Percentiles rank a stretch among this genome's conserved stretches.
Conservation (phyloP, 2,888 invertebrate species). For the Halictus quadricinctus region DNA sequence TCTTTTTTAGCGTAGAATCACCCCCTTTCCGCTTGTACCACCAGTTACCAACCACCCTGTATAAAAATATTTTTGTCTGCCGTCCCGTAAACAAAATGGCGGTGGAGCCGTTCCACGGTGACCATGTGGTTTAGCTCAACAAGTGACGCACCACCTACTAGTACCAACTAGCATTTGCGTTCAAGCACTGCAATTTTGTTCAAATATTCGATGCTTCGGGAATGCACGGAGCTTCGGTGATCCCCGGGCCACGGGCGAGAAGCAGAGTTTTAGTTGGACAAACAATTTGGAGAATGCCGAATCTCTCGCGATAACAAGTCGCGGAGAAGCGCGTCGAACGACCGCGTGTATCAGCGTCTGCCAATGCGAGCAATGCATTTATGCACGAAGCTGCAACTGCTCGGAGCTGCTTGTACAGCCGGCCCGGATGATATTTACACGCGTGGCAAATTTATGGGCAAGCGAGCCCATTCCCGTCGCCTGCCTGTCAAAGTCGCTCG, state of each 20-base stretch:
- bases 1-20: no score
- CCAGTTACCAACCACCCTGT: no score
- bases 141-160: not conserved
- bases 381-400: constrained; percentile 59
- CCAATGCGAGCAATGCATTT: constrained; percentile 71
- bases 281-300: constrained; percentile 15
- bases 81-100: not conserved
- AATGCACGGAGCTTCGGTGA: not conserved
- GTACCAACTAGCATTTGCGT: not conserved
- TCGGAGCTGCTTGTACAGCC: constrained; percentile 51
- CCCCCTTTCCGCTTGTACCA: no score
- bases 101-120: not conserved
- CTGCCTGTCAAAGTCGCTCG: constrained; percentile 16
- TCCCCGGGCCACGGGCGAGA: not conserved
- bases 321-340: constrained; percentile 26
- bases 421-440: constrained; percentile 35
- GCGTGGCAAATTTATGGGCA: constrained; percentile 40
- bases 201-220: not conserved
- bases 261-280: not conserved
- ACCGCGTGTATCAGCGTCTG: constrained; percentile 60
- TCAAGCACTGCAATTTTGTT: not conserved
- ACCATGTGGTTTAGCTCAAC: not conserved
- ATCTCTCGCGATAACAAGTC: constrained; percentile 12
- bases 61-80: not conserved
- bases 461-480: not conserved